Evolutionary conservation across 2,888 invertebrate genomes (phyloP), one percentile per base, ranked within the genome.

Genomic region (Matsumyia berberina): DNA sequence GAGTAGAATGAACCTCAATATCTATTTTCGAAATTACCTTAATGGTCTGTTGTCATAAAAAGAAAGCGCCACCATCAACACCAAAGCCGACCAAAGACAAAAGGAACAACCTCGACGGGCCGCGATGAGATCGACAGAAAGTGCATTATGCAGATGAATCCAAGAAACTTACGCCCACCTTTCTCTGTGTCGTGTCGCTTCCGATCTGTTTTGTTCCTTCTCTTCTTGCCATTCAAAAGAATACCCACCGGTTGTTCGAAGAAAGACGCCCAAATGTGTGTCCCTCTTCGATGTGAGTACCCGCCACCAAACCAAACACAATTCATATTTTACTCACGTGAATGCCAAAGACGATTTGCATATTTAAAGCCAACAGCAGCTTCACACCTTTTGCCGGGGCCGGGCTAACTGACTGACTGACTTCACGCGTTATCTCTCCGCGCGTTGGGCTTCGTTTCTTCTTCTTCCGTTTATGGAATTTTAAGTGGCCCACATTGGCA

Each of bases 71-170:
- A 73, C 73, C 67, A 62, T 7, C 31, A 15, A 74, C 33, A 42
- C 12, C n/a, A 49, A 37, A 42, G 42, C 44, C 44, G 39, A 58
- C 58, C 24, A 39, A 46, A 33, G 15, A 35, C 1, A 39, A 35
- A n/a, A 39, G 64, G 62, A 81, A 82, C 49, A 46, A 70, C 31
- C 39, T 62, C 51, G 29, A 49, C n/a, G 29, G 29, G 15, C 6
- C 44, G 53, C 58, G 81, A 70, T 83, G 74, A 85, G 74, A 79
- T 76, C 49, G 69, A 66, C 80, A 76, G 70, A 79, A 76, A 85
- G 80, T 80, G 85, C 80, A 85, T 74, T 85, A 79, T 85, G 85
- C 80, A 80, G 80, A 80, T 85, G 80, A 74, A 42, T 70, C 70
- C 74, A 46, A 35, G 33, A 64, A 37, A 69, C 44, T 31, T 49